Base-by-base conservation (phyloP, 2,888 invertebrate species). In the Podotricha telesiphe region DNA sequence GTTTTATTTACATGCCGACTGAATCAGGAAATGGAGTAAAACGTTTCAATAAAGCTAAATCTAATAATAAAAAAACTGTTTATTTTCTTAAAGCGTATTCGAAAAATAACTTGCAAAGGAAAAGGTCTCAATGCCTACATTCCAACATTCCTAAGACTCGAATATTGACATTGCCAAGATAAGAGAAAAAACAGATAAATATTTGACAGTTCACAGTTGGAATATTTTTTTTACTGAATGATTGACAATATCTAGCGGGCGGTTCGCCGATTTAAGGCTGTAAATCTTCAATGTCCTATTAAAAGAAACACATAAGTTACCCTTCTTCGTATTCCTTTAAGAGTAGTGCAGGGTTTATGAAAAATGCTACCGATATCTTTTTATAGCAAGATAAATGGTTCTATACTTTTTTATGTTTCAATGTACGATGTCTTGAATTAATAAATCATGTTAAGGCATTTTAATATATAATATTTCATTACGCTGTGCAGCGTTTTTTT, bases 201-300 rank as follows among this genome's bases (percentile, higher is more conserved):
- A 87, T 87, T 86, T 87, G 86, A 86, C 85, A 85, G 82, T 84
- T 82, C 78, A 79, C 80, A 79, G 82, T 80, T 79, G 79, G 79
- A 77, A 82, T 82, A 82, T 83, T 80, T 71, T 82, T 78, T 75
- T 77, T 77, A 75, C 75, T 76, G 80, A 81, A 82, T 86, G 83
- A 87, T 86, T 86, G 84, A 85, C 83, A 85, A 84, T 81, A 82
- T 79, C 68, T 64, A 65, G 55, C 67, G 61, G 68, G 51, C 51
- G 64, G 78, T 78, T 78, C 77, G 74, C 76, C 77, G 75, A 78
- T 83, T 82, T 80, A 78, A 72, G 75, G 72, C 69, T 67, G 71
- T 61, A 69, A 73, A 73, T 71, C 73, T 73, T 71, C 68, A 65
- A 68, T 66, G 68, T 73, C 68, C 65, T 71, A 73, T 73, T 73